Percentiles rank a stretch among this genome's conserved stretches.
Evolutionary conservation across 2,888 invertebrate genomes (phyloP).

Genomic region (Drosophila multiciliata): DNA sequence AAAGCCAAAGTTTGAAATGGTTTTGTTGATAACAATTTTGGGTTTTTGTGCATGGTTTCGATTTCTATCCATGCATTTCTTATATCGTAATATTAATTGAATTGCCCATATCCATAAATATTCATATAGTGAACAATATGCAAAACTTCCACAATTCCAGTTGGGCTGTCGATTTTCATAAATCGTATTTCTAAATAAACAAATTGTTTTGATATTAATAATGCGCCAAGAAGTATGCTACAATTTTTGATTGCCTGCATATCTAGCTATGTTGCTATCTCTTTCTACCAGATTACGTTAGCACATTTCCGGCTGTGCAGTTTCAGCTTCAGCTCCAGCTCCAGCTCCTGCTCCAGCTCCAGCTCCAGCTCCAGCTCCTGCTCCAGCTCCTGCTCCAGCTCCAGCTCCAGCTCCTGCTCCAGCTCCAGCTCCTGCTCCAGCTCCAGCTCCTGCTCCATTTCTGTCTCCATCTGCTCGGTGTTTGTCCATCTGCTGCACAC

Average conservation of each 20-base stretch:
- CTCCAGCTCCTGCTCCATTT: not conserved
- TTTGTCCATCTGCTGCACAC: slow-evolving; percentile 39
- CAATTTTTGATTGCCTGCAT: slow-evolving; percentile 41
- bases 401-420: too few species aligned
- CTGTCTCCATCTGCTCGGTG: not conserved
- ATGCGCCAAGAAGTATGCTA: slow-evolving; percentile 56
- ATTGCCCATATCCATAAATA: slow-evolving; percentile 33
- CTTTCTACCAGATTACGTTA: slow-evolving; percentile 58
- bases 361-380: not conserved
- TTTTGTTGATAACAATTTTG: slow-evolving; percentile 31
- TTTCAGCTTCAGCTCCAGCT: not conserved
- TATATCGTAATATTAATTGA: slow-evolving; percentile 23
- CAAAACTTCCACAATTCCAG: not conserved
- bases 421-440: too few species aligned
- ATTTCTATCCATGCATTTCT: not conserved
- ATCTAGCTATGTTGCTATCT: not conserved
- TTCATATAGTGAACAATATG: slow-evolving; percentile 23
- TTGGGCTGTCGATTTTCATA: slow-evolving; percentile 3
- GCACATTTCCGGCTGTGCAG: slow-evolving; percentile 54
- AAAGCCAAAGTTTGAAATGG: slow-evolving; percentile 35
- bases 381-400: not conserved
- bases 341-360: not conserved
- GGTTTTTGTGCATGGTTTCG: slow-evolving; percentile 3
- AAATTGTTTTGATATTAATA: slow-evolving; percentile 42
- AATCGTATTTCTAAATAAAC: slow-evolving; percentile 13